A percentile compares a stretch with the other conserved stretches of the same genome.
These are phyloP conservation scores for Hydriomena furcata DNA, from an alignment of 2,888 invertebrate species.

Conservation along the genomic window DNA sequence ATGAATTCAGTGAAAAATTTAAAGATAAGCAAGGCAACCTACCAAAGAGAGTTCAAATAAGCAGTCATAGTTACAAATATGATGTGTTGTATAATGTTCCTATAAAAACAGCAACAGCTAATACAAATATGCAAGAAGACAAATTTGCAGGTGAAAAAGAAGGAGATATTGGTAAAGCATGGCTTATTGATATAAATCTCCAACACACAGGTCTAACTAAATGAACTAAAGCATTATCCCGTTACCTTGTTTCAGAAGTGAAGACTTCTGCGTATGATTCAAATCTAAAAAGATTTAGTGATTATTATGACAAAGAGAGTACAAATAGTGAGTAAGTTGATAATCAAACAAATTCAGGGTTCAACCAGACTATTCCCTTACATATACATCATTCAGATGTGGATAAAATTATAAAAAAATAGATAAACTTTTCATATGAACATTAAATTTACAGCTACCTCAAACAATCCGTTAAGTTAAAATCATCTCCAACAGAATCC, in stretches of 20 bases:
- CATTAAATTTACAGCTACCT: background rate
- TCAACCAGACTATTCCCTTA: background rate
- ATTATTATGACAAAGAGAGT: background rate
- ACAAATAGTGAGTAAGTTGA: conserved; percentile 30
- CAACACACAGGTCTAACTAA: background rate
- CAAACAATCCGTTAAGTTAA: conserved; percentile 8
- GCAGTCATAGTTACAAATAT: conserved; percentile 45
- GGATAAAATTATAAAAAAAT: too few relatives aligned
- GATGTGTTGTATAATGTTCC: conserved; percentile 42
- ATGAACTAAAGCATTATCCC: too few relatives aligned
- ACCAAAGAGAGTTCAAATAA: conserved; percentile 43
- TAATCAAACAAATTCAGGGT: background rate
- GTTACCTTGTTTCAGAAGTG: background rate
- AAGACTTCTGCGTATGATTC: background rate
- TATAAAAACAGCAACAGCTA: conserved; percentile 1
- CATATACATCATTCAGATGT: too few relatives aligned
- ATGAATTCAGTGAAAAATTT: background rate
- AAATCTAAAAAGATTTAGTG: background rate
- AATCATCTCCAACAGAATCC: conserved; percentile 33
- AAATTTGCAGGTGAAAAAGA: background rate
- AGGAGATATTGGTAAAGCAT: background rate
- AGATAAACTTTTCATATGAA: too few relatives aligned
- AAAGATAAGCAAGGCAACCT: background rate
- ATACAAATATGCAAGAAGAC: background rate
- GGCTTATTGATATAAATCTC: too few relatives aligned